phyloP scores from a whole-genome alignment of 92 coral and sea anemone species.

The Epizoanthus fatuus region DNA sequence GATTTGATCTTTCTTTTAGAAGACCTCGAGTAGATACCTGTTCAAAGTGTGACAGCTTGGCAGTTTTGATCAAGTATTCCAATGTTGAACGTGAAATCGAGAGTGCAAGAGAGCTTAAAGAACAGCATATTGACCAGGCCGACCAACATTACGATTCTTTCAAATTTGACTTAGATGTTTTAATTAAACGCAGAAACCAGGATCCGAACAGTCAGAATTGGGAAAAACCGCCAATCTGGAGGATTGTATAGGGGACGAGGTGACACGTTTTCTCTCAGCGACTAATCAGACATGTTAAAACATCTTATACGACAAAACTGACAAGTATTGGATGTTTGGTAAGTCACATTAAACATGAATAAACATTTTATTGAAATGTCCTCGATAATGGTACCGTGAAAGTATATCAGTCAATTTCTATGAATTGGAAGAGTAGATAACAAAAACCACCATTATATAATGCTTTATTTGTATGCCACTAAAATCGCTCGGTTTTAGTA shows the following conservation, averaged over 20 bases:
- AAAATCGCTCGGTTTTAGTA: no score
- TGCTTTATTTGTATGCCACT: no score
- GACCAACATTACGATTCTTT: constrained; percentile 47
- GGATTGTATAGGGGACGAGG: neutral
- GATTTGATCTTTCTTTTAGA: constrained; percentile 40
- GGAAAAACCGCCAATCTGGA: constrained; percentile 32
- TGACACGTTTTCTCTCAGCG: no score
- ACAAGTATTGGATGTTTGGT: no score
- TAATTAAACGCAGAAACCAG: constrained; percentile 21
- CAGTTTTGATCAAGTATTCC: constrained; percentile 34
- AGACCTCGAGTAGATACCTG: constrained; percentile 48
- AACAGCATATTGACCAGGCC: constrained; percentile 21
- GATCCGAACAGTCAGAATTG: neutral
- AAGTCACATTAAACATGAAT: no score
- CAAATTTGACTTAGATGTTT: constrained; percentile 26
- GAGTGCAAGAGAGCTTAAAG: constrained; percentile 24
- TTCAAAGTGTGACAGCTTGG: constrained; percentile 38
- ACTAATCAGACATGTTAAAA: no score
- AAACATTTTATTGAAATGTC: no score
- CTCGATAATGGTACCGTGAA: no score
- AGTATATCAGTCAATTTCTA: no score
- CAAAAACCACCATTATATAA: no score
- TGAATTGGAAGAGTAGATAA: no score
- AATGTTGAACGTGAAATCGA: constrained; percentile 24
- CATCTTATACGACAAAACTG: no score